Base-by-base conservation (phyloP, 2,888 invertebrate genomes). In the Oxystoma pomonae region DNA sequence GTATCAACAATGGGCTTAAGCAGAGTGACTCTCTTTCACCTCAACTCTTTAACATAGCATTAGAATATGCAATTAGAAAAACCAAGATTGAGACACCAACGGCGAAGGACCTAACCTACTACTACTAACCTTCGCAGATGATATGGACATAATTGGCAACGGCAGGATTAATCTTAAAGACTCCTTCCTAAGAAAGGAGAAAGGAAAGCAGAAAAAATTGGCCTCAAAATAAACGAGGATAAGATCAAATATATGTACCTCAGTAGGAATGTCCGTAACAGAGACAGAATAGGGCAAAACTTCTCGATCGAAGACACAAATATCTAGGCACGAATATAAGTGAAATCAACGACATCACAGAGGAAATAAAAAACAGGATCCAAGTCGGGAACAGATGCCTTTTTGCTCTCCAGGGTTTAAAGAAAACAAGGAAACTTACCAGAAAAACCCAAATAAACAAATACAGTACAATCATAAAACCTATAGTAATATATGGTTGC, bases 341-440 rank as follows among this genome's bases (percentile, higher is more conserved):
- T 9, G 53, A 5, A 5, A 16, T 9, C 53, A 53, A 53, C n/a
- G 53, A 53, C 53, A 19, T 53, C 53, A 53, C 53, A 3, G 7
- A 53, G n/a, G 53, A 53, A 53, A 53, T 53, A 3, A 53, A 53
- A 53, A 16, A 16, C 53, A 53, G 3, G 18, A 51, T 59, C 18
- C 53, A 57, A 59, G 56, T 1, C 7, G 19, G 2, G 18, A 59
- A 59, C 52, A 53, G 59, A 5, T 59, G 59, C 2, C 55, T 59
- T 16, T 59, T 17, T 53, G 59, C 55, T 16, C 61, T 60, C 3
- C n/a, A 1, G n/a, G 21, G 50, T 59, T 21, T 53, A n/a, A 21
- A 53, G 53, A 53, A 53, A 19, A 53, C 19, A 20, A 59, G 53
- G 56, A 56, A 20, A n/a, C 53, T 49, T 9, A 56, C 35, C n/a